Conservation (phyloP, 1,140 invertebrate species). For the Microplitis mediator region DNA sequence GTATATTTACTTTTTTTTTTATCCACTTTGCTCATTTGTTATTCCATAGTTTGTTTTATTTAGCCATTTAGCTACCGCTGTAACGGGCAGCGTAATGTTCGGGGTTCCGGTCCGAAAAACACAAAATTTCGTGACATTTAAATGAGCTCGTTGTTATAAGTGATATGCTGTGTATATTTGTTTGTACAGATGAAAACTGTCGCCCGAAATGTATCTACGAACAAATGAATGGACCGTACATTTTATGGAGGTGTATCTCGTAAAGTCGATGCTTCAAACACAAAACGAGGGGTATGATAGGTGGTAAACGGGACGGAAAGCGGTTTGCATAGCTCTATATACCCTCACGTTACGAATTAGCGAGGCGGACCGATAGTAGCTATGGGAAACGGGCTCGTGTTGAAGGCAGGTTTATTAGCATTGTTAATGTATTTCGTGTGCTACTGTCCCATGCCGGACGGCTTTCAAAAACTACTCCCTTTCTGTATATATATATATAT, state of each 20-base stretch:
- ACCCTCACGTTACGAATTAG: slow-evolving; percentile 35
- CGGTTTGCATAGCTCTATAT: slow-evolving; percentile 26
- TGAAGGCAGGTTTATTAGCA: slow-evolving; percentile 41
- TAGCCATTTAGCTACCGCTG: no score
- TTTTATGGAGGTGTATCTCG: slow-evolving; percentile 23
- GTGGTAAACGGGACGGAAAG: slow-evolving; percentile 35
- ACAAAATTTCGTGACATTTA: no score
- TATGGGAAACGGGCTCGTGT: slow-evolving; percentile 30
- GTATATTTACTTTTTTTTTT: neutral
- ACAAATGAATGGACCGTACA: slow-evolving; percentile 3
- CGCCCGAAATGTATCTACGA: no score
- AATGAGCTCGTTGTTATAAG: no score
- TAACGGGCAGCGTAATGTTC: neutral
- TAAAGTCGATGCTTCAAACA: slow-evolving; percentile 35
- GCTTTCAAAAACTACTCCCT: neutral
- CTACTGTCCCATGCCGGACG: slow-evolving; percentile 1
- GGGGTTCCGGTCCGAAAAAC: neutral
- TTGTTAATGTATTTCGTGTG: slow-evolving; percentile 39
- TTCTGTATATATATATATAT: no score
- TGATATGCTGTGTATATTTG: no score
- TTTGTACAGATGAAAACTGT: no score
- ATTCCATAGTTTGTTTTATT: no score
- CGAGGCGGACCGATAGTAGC: slow-evolving; percentile 36
- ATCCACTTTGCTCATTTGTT: neutral
- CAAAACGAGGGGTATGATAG: slow-evolving; percentile 24